Conservation (phyloP, 2,888 invertebrate genomes). For the Orchestes rusci region DNA sequence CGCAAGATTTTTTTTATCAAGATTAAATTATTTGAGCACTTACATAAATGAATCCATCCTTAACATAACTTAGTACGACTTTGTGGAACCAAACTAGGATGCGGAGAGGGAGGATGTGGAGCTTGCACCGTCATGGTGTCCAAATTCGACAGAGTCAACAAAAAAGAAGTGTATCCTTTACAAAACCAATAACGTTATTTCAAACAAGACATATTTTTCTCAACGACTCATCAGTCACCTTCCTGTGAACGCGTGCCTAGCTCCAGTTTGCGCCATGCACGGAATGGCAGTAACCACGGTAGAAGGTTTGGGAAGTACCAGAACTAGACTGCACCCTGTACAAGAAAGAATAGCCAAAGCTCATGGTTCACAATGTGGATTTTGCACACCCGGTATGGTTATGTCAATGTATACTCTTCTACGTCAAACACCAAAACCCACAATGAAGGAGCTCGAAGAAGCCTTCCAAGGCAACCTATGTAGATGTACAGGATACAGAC, state of each 20-base stretch:
- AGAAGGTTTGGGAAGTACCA: slow-evolving; percentile 85
- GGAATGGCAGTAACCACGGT: slow-evolving; percentile 87
- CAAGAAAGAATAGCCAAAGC: slow-evolving; percentile 83
- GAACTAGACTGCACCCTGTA: slow-evolving; percentile 72
- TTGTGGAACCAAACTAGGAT: slow-evolving; percentile 88
- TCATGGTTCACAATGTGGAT: slow-evolving; percentile 67
- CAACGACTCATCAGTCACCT: slow-evolving; percentile 53
- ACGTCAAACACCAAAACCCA: slow-evolving; percentile 63
- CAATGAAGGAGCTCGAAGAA: slow-evolving; percentile 68
- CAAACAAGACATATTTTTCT: too few relatives aligned
- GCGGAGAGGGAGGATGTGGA: slow-evolving; percentile 92
- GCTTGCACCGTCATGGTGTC: slow-evolving; percentile 94
- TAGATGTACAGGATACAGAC: slow-evolving; percentile 89
- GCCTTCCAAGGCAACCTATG: slow-evolving; percentile 82
- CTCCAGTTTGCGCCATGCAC: slow-evolving; percentile 79
- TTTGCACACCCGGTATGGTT: slow-evolving; percentile 92
- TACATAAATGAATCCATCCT: too few relatives aligned
- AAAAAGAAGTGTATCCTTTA: slow-evolving; percentile 48
- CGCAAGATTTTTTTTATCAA: too few relatives aligned
- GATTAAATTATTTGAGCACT: too few relatives aligned
- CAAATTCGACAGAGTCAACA: slow-evolving; percentile 52
- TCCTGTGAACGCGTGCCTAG: slow-evolving; percentile 84
- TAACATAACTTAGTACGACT: slow-evolving; percentile 50
- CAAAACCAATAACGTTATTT: neutral
- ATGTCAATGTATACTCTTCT: slow-evolving; percentile 94